Evolutionary conservation across 2,113 vertebrate species (phyloP), one percentile per base, ranked within the genome.

Genomic region (Sebastes schlegelii): DNA sequence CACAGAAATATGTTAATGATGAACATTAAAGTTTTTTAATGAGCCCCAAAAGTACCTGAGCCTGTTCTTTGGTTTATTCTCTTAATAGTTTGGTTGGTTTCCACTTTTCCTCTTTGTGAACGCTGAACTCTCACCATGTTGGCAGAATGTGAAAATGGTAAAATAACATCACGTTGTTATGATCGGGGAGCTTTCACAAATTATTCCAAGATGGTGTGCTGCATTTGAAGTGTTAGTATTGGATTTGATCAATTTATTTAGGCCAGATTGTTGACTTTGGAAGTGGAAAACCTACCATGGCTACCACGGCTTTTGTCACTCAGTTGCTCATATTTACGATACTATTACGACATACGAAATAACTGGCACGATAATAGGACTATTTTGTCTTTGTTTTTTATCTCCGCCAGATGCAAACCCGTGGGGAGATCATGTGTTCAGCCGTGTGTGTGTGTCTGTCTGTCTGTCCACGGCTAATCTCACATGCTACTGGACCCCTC

Each of bases 1-100:
- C 74, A 77, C 63, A 58, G 66, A 82, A 75, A 72, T 67, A 77
- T 87, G 66, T 68, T 74, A 76, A 87, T 73, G 67, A 60, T 48
- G 66, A 60, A 57, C 43, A 72, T 75, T 75, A 65, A 77, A 83
- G 58, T 43, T 26, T 81, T 82, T 70, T 76, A 79, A 86, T 76
- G 57, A 75, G 64, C 16, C 68, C 43, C 49, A n/a, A 48, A 70
- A 76, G 42, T 66, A 51, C 71, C 60, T 17, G 54, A 49, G 21
- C 10, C 26, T 48, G 58, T 70, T 77, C 17, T 76, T 9, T 12
- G 52, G 34, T 77, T 71, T 26, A 21, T 60, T 77, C 42, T 63
- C 3, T 51, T 42, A 1, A 62, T 1, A 55, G 52, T 10, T 46
- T 40, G 58, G 17, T 55, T 43, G 61, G 49, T 51, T 48, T 62